Evolutionary conservation across 2,797 vertebrate genomes (phyloP), one percentile per base, ranked within the genome.

Genomic region (Betta splendens): DNA sequence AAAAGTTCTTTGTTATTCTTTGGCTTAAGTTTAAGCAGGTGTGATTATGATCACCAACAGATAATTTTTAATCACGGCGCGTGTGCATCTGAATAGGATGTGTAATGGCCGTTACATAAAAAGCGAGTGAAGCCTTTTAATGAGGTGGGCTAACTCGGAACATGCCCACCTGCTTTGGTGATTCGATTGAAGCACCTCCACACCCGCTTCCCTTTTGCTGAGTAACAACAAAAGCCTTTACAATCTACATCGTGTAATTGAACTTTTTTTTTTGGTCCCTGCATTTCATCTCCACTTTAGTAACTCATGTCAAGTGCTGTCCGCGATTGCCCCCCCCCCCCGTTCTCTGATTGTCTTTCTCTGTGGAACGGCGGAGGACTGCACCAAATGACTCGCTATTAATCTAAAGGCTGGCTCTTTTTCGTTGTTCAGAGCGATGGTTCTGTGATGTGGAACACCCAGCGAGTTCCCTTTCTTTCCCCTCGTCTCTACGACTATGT

Each of bases 11-110:
- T 92, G 90, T 92, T 89, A 89, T 87, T 90, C 82, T 84, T 84
- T 81, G 85, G 86, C 86, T 92, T 91, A 91, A 91, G 87, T 90
- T 92, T 83, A 90, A 92, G 88, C 86, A 91, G 89, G 89, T 84
- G 83, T 69, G 91, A 92, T 92, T 89, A 81, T 56, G 80, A 93
- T 93, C 91, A 60, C 85, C 72, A 83, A 83, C 87, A 89, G 91
- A 92, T 92, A 89, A 92, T 91, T 92, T 88, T 92, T 92, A 92
- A 92, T 92, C 91, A 91, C 87, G 22, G 69, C 31, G 65, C 43
- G 81, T 77, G 89, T 88, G 87, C 85, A 88, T 90, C 86, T 88
- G 90, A 92, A 92, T 91, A 72, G 88, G 86, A 83, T 78, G 83
- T 86, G 85, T 87, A 89, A 91, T 88, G 86, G 88, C 85, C 76